Percentiles rank a stretch among this genome's conserved stretches.
phyloP scores from a whole-genome alignment of 2,797 vertebrate genomes.

The Clarias pachynema region DNA sequence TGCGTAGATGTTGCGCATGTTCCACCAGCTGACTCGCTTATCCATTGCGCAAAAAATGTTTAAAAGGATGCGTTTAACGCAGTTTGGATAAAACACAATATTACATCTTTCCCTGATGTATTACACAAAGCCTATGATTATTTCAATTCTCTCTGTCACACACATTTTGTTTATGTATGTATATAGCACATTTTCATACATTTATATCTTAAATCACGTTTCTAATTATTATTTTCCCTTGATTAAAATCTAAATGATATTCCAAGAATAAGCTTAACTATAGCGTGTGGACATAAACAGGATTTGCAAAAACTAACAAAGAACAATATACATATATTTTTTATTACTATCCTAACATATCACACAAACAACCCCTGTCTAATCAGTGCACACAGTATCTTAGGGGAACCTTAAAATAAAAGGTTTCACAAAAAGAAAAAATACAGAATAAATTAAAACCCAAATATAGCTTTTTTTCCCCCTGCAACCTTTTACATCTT shows the following conservation, averaged over 20 bases:
- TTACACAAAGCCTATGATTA: too few species aligned
- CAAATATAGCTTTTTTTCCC: slow-evolving; percentile 55
- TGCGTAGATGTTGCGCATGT: slow-evolving; percentile 52
- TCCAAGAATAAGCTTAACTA: not conserved
- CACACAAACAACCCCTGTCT: slow-evolving; percentile 60
- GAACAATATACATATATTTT: slow-evolving; percentile 16
- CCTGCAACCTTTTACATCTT: slow-evolving; percentile 16
- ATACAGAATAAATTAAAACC: slow-evolving; percentile 59
- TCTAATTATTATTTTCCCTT: too few species aligned
- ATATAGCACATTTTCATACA: too few species aligned
- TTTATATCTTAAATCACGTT: too few species aligned
- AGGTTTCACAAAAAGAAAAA: not conserved
- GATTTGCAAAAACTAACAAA: slow-evolving; percentile 48
- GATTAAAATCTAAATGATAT: not conserved
- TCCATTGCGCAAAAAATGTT: slow-evolving; percentile 25
- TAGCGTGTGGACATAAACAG: not conserved
- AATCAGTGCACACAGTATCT: slow-evolving; percentile 69
- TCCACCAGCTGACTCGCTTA: slow-evolving; percentile 2
- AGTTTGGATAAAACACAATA: not conserved
- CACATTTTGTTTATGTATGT: too few species aligned
- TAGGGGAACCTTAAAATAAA: not conserved
- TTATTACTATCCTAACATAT: slow-evolving; percentile 60
- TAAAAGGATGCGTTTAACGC: slow-evolving; percentile 24
- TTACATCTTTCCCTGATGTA: too few species aligned
- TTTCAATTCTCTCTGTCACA: too few species aligned